A percentile compares a stretch with the other conserved stretches of the same genome.
Evolutionary conservation across 1,140 invertebrate genomes (phyloP).

Genomic region (Pinna nobilis): DNA sequence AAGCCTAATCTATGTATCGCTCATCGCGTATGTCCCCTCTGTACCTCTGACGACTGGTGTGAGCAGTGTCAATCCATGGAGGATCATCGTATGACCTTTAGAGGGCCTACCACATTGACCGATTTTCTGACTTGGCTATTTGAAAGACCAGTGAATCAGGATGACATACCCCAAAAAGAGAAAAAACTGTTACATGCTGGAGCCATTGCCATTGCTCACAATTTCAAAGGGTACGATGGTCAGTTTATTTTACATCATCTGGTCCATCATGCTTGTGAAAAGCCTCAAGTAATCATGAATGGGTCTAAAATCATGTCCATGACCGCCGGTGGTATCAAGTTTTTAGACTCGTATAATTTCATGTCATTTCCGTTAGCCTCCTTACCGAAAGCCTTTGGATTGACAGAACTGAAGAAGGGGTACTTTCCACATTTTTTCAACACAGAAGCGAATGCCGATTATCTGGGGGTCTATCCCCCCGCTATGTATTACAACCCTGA

Average conservation of each 20-base stretch:
- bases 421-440: constrained; percentile 45
- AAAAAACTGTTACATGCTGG: background rate
- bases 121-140: too few species aligned
- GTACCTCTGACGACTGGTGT: too few species aligned
- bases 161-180: too few species aligned
- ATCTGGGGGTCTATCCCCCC: constrained; percentile 29
- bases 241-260: background rate
- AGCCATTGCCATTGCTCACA: constrained; percentile 4
- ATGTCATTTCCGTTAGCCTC: constrained; percentile 2
- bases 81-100: too few species aligned
- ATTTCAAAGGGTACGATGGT: constrained; percentile 5
- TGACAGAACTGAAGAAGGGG: constrained; percentile 13
- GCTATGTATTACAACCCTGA: constrained; percentile 10
- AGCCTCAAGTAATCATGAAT: background rate
- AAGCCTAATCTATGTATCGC: too few species aligned
- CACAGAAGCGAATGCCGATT: constrained; percentile 21
- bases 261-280: background rate
- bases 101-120: too few species aligned
- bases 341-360: constrained; percentile 27
- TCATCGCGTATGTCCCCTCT: too few species aligned
- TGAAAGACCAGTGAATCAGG: too few species aligned
- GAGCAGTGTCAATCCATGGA: too few species aligned
- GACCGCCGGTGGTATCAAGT: background rate
- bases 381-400: constrained; percentile 31
- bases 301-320: background rate